Evolutionary conservation across 2,888 invertebrate genomes (phyloP).

Genomic region (Folsomia manolachei): DNA sequence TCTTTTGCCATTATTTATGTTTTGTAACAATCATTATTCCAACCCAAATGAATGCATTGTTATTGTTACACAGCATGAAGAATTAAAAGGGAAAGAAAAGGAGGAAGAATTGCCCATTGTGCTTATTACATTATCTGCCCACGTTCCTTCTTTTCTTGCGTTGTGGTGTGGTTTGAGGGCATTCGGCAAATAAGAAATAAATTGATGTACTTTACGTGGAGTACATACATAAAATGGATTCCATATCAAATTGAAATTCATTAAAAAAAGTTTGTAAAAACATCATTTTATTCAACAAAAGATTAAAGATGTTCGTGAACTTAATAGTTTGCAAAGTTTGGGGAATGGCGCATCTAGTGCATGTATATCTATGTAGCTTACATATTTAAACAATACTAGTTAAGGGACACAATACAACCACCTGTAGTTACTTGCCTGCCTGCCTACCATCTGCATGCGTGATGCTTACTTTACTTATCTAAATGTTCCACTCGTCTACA

Average conservation of each 20-base stretch:
- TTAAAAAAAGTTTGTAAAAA: neutral
- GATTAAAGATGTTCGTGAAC: neutral
- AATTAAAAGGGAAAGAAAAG: too few relatives aligned
- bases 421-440: neutral
- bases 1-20: constrained; percentile 8
- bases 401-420: neutral
- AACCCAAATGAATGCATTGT: constrained; percentile 7
- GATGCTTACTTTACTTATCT: too few relatives aligned
- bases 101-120: constrained; percentile 7
- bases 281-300: neutral
- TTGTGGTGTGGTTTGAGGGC: neutral
- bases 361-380: too few relatives aligned
- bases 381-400: too few relatives aligned
- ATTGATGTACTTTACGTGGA: too few relatives aligned
- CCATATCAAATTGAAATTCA: neutral
- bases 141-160: neutral
- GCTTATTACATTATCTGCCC: constrained; percentile 1
- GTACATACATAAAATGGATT: too few relatives aligned
- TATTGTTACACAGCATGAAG: neutral
- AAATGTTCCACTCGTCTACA: too few relatives aligned
- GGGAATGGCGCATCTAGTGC: neutral
- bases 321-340: neutral
- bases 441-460: too few relatives aligned
- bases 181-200: neutral
- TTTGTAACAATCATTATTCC: neutral